Evolutionary conservation across 2,888 invertebrate species (phyloP), one percentile per base, ranked within the genome.

Genomic region (Dione juno): DNA sequence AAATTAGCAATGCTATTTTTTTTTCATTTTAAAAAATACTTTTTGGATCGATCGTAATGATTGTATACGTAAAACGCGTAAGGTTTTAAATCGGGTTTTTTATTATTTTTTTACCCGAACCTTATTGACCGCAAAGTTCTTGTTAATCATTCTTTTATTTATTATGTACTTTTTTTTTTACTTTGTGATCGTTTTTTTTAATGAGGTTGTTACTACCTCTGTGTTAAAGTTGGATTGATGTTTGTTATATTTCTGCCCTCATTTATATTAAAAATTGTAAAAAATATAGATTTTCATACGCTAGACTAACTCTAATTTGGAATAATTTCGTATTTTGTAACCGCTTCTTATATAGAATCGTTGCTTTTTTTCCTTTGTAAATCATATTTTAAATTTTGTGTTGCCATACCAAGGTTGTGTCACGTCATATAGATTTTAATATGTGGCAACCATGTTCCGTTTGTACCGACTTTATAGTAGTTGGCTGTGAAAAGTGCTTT

Each of bases 61-160:
- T 71, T 65, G 75, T 75, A 77, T 78, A 78, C 77, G 76, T 77
- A 77, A 77, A 68, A 76, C 64, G 72, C 66, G 74, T 61, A 65
- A 67, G 69, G 58, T 48, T 70, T 61, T 54, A 57, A 66, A 67
- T 65, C 66, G 68, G 64, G 66, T 72, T 70, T 69, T 76, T 76
- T 73, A 53, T 61, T 57, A 64, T 64, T 72, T 74, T 76, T 71
- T 43, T 80, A 83, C 80, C 73, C 77, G 80, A 79, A 81, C 82
- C 82, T 81, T 81, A 79, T 73, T 79, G 78, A 80, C 79, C 75
- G 76, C 79, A 79, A 75, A 77, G 72, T 79, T 80, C 78, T 81
- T 81, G 79, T 81, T 82, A 81, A 76, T 77, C 71, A 67, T 79
- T 78, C 77, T 79, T 81, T 83, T 81, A 81, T 81, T 81, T 84